phyloP scores from a whole-genome alignment of 2,888 invertebrate genomes.

The Drosophila paracracens region DNA sequence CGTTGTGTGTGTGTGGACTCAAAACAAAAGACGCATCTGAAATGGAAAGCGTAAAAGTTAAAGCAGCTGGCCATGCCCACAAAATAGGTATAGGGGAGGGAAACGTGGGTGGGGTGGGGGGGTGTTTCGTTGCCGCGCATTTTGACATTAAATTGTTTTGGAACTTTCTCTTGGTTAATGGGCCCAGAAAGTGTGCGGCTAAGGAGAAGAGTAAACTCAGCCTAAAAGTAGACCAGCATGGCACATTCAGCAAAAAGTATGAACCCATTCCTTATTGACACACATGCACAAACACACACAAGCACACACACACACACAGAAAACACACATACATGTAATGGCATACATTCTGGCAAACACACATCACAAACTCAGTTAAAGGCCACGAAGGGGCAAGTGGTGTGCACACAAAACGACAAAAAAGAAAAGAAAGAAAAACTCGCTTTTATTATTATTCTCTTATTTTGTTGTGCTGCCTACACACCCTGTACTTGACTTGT shows the following conservation, averaged over 20 bases:
- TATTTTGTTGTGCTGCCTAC: conserved; percentile 22
- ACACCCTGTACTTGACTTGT: conserved; percentile 71
- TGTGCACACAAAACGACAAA: conserved; percentile 9
- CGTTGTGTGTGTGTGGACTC: conserved; percentile 7
- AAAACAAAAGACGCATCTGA: conserved; percentile 45
- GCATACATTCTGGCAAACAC: conserved; percentile 25
- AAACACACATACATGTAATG: not conserved
- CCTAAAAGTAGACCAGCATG: conserved; percentile 70
- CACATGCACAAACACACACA: conserved; percentile 34
- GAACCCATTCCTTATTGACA: conserved; percentile 73
- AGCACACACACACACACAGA: conserved; percentile 45
- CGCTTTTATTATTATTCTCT: conserved; percentile 44
- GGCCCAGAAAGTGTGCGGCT: conserved; percentile 9
- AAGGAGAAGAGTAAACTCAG: conserved; percentile 17
- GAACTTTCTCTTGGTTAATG: conserved; percentile 46
- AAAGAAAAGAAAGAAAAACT: conserved; percentile 9
- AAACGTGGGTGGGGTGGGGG: fast-evolving
- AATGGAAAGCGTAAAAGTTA: conserved; percentile 56
- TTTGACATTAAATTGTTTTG: conserved; percentile 78
- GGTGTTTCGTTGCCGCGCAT: conserved; percentile 23
- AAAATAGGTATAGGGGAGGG: not conserved
- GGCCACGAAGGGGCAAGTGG: conserved; percentile 35
- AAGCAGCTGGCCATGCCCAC: conserved; percentile 14
- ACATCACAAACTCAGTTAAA: conserved; percentile 33
- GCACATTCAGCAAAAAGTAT: conserved; percentile 17